Percentiles rank a stretch among this genome's conserved stretches.
phyloP scores from a whole-genome alignment of 2,797 vertebrate species.

The Setipinna tenuifilis region DNA sequence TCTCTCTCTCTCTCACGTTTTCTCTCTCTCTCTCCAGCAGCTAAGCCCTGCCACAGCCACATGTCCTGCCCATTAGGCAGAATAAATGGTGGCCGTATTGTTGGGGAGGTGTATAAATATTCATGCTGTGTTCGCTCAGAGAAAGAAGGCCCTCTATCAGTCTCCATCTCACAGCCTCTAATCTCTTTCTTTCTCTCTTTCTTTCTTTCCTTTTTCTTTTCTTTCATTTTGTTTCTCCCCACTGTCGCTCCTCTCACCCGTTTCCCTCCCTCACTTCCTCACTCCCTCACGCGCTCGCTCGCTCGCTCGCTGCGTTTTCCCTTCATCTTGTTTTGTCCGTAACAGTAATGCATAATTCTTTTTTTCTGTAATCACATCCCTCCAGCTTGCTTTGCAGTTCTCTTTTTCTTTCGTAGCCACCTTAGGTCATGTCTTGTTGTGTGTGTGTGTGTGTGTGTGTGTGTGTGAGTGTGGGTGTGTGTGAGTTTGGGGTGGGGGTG shows the following conservation, averaged over 20 bases:
- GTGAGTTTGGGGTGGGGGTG: no score
- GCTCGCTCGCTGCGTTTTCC: not conserved
- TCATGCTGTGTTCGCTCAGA: slow-evolving; percentile 6
- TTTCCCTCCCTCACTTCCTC: no score
- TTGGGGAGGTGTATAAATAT: not conserved
- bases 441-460: slow-evolving; percentile 4
- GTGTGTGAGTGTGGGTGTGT: not conserved
- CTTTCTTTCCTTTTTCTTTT: not conserved
- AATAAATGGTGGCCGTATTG: slow-evolving; percentile 11
- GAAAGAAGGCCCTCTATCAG: not conserved
- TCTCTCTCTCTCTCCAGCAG: not conserved
- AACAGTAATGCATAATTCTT: not conserved
- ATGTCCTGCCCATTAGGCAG: not conserved
- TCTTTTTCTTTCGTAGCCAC: not conserved
- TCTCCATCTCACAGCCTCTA: not conserved
- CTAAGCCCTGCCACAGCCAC: not conserved
- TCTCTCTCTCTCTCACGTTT: not conserved
- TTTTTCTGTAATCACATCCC: not conserved
- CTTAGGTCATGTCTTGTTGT: not conserved
- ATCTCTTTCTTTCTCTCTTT: not conserved
- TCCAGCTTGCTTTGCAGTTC: not conserved
- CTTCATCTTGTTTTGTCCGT: slow-evolving; percentile 17
- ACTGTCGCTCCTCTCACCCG: not conserved
- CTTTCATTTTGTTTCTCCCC: no score
- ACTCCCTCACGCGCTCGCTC: not conserved